Evolutionary conservation across 2,797 vertebrate genomes (phyloP).

Genomic region (Anas acuta): DNA sequence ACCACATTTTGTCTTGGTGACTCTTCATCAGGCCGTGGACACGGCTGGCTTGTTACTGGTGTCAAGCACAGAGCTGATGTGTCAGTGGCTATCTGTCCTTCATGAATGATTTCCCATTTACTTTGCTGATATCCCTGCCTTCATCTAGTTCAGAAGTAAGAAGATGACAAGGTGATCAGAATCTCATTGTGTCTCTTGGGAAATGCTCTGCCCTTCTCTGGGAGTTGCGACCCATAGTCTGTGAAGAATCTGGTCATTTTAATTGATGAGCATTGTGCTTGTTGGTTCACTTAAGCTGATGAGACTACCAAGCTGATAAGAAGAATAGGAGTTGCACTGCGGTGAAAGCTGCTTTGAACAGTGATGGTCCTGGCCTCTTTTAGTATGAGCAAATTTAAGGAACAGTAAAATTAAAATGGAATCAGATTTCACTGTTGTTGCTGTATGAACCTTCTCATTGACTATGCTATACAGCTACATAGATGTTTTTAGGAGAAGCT

Average conservation of each 20-base stretch:
- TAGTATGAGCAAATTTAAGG: background rate
- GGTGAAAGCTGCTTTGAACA: background rate
- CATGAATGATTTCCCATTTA: background rate
- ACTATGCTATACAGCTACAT: background rate
- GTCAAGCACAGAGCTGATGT: background rate
- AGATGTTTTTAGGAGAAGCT: background rate
- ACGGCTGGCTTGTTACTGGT: background rate
- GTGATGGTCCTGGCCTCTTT: background rate
- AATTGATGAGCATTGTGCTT: background rate
- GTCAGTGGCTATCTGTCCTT: background rate
- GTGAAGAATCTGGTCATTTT: background rate
- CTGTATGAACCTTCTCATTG: background rate
- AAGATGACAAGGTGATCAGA: background rate
- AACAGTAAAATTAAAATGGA: background rate
- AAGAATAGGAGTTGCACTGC: background rate
- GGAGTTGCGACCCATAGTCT: background rate
- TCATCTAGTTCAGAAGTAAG: background rate
- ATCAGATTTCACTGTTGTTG: background rate
- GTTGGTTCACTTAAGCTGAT: background rate
- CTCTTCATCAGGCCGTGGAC: background rate
- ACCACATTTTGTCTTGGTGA: background rate
- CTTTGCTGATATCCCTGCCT: background rate
- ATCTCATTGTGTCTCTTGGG: rapidly evolving
- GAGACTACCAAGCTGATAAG: background rate
- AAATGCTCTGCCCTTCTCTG: background rate